Conservation (phyloP, 2,888 invertebrate species). For the Crioceris asparagi region DNA sequence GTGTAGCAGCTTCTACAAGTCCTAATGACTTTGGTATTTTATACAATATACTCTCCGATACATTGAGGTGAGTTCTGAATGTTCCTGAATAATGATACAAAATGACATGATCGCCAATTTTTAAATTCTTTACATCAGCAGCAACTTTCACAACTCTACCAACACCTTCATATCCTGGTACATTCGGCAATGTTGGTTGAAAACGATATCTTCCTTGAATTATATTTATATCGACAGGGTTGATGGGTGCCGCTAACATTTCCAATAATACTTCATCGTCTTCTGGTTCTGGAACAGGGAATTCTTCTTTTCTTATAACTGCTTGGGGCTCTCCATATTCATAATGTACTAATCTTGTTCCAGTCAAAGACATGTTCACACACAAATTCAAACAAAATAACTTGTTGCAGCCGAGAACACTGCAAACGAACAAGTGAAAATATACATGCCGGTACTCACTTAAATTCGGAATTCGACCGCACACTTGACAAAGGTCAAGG, state of each 20-base stretch:
- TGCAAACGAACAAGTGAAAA: too few relatives aligned
- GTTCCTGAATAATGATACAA: conserved; percentile 57
- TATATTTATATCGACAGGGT: conserved; percentile 96
- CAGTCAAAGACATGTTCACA: too few relatives aligned
- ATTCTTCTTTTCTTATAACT: conserved; percentile 56
- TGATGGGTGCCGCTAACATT: conserved; percentile 85
- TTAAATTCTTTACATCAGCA: conserved; percentile 40
- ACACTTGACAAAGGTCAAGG: too few relatives aligned
- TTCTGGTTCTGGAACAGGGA: conserved; percentile 42
- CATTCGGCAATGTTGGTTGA: conserved; percentile 69
- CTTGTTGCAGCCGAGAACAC: too few relatives aligned
- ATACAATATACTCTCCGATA: conserved; percentile 42
- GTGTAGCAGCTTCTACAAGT: conserved; percentile 71
- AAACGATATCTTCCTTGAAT: conserved; percentile 87
- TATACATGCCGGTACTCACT: too few relatives aligned
- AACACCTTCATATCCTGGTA: conserved; percentile 92
- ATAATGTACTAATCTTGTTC: background rate
- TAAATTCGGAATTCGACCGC: too few relatives aligned
- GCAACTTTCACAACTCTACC: conserved; percentile 71
- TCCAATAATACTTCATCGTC: conserved; percentile 65
- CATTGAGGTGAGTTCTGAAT: conserved; percentile 65
- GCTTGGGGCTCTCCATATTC: conserved; percentile 62
- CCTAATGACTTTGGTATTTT: conserved; percentile 64
- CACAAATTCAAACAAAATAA: too few relatives aligned
- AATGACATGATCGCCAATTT: conserved; percentile 74